Evolutionary conservation across 2,888 invertebrate genomes (phyloP).

Genomic region (Himalopsyche kuldschensis): DNA sequence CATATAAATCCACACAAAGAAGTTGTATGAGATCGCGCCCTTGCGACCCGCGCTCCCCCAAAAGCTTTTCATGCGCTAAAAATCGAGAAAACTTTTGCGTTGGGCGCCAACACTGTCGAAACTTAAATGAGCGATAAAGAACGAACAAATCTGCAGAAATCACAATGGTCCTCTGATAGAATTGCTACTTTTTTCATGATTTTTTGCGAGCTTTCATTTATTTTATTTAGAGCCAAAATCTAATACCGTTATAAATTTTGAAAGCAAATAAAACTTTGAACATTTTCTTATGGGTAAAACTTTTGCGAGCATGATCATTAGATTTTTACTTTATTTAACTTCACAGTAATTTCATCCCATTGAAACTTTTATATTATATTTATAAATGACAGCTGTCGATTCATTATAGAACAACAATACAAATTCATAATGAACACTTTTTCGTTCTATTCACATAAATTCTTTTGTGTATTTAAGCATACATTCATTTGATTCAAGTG

Average conservation of each 20-base stretch:
- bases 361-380: too few species aligned
- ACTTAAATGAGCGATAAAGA: slow-evolving; percentile 30
- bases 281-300: neutral
- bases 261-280: neutral
- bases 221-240: neutral
- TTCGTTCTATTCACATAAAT: too few species aligned
- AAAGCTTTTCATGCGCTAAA: slow-evolving; percentile 26
- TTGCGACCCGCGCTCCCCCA: slow-evolving; percentile 2
- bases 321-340: too few species aligned
- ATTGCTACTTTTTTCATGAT: neutral
- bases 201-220: neutral
- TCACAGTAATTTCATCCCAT: too few species aligned
- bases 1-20: slow-evolving; percentile 38
- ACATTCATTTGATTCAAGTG: too few species aligned
- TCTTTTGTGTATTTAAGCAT: too few species aligned
- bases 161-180: neutral
- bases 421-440: too few species aligned
- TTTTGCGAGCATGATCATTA: neutral
- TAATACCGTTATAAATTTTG: neutral
- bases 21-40: slow-evolving; percentile 19
- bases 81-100: slow-evolving; percentile 28
- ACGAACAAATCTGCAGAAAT: slow-evolving; percentile 25
- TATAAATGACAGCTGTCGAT: too few species aligned
- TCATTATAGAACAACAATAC: too few species aligned
- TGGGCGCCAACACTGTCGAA: slow-evolving; percentile 14